phyloP scores from a whole-genome alignment of 64 coral and sea anemone genomes.

The Hydrozoanthus tunicans region DNA sequence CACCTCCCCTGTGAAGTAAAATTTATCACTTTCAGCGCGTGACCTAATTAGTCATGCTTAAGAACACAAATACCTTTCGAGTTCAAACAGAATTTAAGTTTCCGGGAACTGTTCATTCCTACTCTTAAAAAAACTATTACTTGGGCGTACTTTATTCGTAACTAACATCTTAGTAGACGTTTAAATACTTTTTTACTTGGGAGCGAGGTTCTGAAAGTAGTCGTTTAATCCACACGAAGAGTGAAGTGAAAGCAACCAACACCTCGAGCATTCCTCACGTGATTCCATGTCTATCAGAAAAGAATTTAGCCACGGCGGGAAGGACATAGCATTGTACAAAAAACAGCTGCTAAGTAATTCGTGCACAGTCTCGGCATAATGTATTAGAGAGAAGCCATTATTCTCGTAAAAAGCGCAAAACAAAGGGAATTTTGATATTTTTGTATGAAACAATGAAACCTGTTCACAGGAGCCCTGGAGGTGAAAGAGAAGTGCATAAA shows the following conservation, averaged over 20 bases:
- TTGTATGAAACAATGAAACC: conserved; percentile 28
- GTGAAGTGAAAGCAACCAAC: background rate
- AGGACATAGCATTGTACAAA: conserved; percentile 40
- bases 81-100: conserved; percentile 15
- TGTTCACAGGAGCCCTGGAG: conserved; percentile 3
- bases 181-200: too few species aligned
- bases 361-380: background rate
- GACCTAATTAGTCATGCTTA: background rate
- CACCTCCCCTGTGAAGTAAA: background rate
- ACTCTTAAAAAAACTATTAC: background rate
- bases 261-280: background rate
- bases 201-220: background rate
- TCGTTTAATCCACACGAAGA: background rate
- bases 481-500: conserved; percentile 23
- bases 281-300: background rate
- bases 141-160: too few species aligned
- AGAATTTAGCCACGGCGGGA: background rate
- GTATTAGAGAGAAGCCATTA: background rate
- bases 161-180: background rate
- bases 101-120: conserved; percentile 22
- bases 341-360: conserved; percentile 25
- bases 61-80: conserved; percentile 22
- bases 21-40: conserved; percentile 4
- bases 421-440: conserved; percentile 24
- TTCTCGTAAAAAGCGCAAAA: background rate